Evolutionary conservation across 2,888 invertebrate genomes (phyloP).

Genomic region (Pelosia muscerda): DNA sequence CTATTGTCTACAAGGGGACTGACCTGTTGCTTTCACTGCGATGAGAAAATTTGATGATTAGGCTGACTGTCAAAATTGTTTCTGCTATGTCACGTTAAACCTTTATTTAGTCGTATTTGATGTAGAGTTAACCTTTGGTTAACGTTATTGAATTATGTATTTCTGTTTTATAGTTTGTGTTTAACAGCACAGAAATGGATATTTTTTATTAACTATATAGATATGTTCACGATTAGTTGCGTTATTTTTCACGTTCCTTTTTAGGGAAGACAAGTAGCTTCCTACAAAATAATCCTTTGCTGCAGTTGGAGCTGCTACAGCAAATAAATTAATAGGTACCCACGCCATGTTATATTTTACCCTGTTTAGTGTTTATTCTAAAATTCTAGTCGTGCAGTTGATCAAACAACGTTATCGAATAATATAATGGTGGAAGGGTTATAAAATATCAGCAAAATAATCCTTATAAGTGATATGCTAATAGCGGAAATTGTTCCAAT

Average conservation of each 20-base stretch:
- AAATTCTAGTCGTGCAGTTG: not conserved
- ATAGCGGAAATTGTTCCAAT: not conserved
- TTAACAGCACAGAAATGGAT: not conserved
- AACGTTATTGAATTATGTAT: not conserved
- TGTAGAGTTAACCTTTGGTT: not conserved
- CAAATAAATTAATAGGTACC: too few relatives aligned
- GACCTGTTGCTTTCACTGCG: slow-evolving; percentile 65
- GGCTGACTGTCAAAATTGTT: slow-evolving; percentile 27
- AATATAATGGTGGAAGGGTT: too few relatives aligned
- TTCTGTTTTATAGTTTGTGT: not conserved
- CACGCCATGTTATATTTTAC: not conserved
- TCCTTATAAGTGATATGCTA: too few relatives aligned
- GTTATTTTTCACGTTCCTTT: too few relatives aligned
- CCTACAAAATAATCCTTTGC: too few relatives aligned
- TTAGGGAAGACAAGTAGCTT: too few relatives aligned
- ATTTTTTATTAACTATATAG: too few relatives aligned
- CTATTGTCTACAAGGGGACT: slow-evolving; percentile 56
- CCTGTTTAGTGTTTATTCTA: not conserved
- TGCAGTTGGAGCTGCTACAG: too few relatives aligned
- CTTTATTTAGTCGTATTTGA: not conserved
- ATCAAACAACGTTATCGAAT: too few relatives aligned
- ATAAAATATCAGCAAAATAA: not conserved
- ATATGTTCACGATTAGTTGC: too few relatives aligned
- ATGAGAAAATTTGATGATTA: slow-evolving; percentile 27
- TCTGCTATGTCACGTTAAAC: slow-evolving; percentile 23